These are phyloP conservation scores for Acromyrmex echinatior DNA, from an alignment of 1,140 invertebrate genomes.

Conservation along the genomic window DNA sequence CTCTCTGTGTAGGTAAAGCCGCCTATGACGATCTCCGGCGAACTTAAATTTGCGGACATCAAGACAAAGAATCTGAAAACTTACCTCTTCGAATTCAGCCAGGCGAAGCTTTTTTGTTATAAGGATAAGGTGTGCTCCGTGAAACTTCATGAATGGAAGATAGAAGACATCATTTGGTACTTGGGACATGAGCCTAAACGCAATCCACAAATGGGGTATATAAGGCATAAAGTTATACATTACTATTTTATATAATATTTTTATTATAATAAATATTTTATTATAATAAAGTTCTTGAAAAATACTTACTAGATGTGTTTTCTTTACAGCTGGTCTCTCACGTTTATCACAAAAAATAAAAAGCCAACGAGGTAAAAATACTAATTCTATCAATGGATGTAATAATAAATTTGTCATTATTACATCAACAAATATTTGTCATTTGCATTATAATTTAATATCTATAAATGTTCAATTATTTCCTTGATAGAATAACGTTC, in stretches of 20 bases:
- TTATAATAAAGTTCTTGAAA: background rate
- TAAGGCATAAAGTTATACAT: slow-evolving; percentile 30
- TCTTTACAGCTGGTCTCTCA: slow-evolving; percentile 90
- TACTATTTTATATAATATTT: no score
- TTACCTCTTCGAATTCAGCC: slow-evolving; percentile 92
- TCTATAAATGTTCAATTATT: background rate
- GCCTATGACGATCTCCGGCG: slow-evolving; percentile 89
- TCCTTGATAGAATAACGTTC: background rate
- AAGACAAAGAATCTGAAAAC: slow-evolving; percentile 92
- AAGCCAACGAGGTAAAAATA: slow-evolving; percentile 88
- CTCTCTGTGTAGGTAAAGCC: slow-evolving; percentile 84
- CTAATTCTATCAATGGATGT: slow-evolving; percentile 2
- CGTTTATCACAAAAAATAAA: slow-evolving; percentile 91
- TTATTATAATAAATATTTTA: no score
- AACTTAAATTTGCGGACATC: slow-evolving; percentile 93
- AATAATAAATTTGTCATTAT: background rate
- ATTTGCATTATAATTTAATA: slow-evolving; percentile 18
- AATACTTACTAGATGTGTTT: slow-evolving; percentile 27
- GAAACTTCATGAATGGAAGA: slow-evolving; percentile 90
- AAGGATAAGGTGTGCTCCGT: slow-evolving; percentile 92
- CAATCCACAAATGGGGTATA: slow-evolving; percentile 91
- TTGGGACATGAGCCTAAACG: slow-evolving; percentile 93
- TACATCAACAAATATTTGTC: background rate
- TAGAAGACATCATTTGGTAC: slow-evolving; percentile 94
- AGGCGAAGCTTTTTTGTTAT: slow-evolving; percentile 92